A percentile compares a stretch with the other conserved stretches of the same genome.
phyloP scores from a whole-genome alignment of 2,888 invertebrate species.

The Cryptophagus acutangulus region DNA sequence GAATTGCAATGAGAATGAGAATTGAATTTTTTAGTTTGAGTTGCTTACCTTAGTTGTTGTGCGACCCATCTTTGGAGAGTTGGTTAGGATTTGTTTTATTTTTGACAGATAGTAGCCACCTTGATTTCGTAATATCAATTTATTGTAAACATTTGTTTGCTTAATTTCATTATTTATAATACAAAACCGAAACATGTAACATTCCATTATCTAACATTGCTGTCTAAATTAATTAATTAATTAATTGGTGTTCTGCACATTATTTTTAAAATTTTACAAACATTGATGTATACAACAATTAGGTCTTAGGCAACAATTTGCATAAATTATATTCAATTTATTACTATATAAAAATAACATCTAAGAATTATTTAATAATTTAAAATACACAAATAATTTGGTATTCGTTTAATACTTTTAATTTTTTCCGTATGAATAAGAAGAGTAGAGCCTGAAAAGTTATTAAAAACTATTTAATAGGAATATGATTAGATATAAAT shows the following conservation, averaged over 20 bases:
- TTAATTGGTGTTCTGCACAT: constrained; percentile 50
- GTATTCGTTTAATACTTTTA: neutral
- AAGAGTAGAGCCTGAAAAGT: too few relatives aligned
- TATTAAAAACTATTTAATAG: too few relatives aligned
- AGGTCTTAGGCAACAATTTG: constrained; percentile 38
- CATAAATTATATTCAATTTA: constrained; percentile 15
- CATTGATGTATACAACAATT: constrained; percentile 45
- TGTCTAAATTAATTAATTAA: constrained; percentile 35
- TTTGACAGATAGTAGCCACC: too few relatives aligned
- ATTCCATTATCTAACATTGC: constrained; percentile 44
- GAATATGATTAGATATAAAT: too few relatives aligned
- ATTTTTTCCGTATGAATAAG: too few relatives aligned
- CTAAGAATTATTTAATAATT: constrained; percentile 3
- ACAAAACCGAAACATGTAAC: constrained; percentile 42
- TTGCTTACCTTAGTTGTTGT: too few relatives aligned
- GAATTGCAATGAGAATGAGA: too few relatives aligned
- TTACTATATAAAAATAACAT: constrained; percentile 14
- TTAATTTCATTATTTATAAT: constrained; percentile 34
- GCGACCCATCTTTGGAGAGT: too few relatives aligned
- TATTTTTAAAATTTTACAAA: constrained; percentile 42
- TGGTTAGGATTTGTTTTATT: too few relatives aligned
- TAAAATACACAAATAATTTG: neutral
- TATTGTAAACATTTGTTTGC: constrained; percentile 37
- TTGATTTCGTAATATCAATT: constrained; percentile 32
- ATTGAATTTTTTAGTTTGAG: too few relatives aligned